Base-by-base conservation (phyloP, 2,888 invertebrate species). In the Hoplodrina ambigua region DNA sequence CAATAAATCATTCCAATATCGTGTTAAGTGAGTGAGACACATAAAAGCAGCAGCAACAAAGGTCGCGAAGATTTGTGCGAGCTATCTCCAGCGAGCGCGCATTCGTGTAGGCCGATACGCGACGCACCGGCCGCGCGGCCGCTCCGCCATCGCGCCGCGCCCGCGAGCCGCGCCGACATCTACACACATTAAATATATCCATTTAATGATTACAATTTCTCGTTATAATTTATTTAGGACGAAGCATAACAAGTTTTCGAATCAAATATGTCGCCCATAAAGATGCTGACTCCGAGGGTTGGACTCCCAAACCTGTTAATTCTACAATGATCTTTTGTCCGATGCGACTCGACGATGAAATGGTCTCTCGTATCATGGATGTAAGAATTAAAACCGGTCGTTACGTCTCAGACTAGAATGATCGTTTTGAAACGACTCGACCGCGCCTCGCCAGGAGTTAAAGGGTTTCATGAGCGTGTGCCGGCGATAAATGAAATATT, bases 221-320 rank as follows among this genome's bases (percentile, higher is more conserved):
- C 94, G 95, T 94, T 94, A 95, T 95, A 95, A 95, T 95, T 95
- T 96, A 95, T 95, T 95, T 94, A 94, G 94, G 93, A 93, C 92
- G 95, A 94, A 94, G 94, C 94, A 95, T 95, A 95, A 96, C 96
- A 95, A 95, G 96, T 95, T 95, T 94, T 94, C 94, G 95, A 95
- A 94, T 96, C 94, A 95, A 95, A 95, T 93, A 94, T 95, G 95
- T 96, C 95, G 95, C 94, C 95, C 94, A 95, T 96, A 96, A 95
- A 96, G 95, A 96, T 95, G 94, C 93, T 93, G 93, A 92, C 89
- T 89, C 77, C 89, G 93, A 94, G 94, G 95, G 94, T 92, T 94
- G 95, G 93, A 91, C 93, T 90, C 89, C 88, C 88, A 77, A 88
- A 90, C 90, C 89, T 88, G 93, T 93, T 94, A 93, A 92, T 93